Conservation (phyloP, 2,888 invertebrate species). For the Ptilodon capucinus region DNA sequence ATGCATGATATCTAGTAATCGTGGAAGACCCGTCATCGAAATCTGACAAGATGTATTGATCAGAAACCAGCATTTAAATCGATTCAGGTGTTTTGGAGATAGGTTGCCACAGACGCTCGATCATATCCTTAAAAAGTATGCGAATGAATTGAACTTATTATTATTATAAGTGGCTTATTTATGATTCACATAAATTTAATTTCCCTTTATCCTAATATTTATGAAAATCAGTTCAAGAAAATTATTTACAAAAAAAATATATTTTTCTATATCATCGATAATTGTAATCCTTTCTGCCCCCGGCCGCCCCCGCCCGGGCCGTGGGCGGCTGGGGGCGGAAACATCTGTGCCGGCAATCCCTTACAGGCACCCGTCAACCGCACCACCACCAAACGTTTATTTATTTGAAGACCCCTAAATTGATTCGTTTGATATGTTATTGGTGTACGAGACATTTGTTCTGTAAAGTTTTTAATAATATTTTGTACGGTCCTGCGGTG, state of each 20-base stretch:
- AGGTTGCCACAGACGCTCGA: too few species aligned
- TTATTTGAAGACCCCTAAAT: slow-evolving; percentile 64
- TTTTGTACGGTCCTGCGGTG: neutral
- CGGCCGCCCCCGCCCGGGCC: slow-evolving; percentile 11
- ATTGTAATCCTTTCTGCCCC: slow-evolving; percentile 48
- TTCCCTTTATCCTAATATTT: too few species aligned
- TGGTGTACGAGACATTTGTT: neutral
- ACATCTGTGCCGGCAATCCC: slow-evolving; percentile 69
- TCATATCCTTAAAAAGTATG: too few species aligned
- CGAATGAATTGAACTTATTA: too few species aligned
- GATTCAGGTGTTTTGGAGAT: too few species aligned
- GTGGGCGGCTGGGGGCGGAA: slow-evolving; percentile 31
- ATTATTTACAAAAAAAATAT: slow-evolving; percentile 13
- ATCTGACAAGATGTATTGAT: too few species aligned
- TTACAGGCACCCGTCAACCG: slow-evolving; percentile 70
- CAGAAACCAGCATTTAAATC: too few species aligned
- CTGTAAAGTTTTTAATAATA: slow-evolving; percentile 12
- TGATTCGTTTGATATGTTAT: slow-evolving; percentile 68
- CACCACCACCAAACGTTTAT: slow-evolving; percentile 58
- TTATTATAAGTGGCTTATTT: too few species aligned
- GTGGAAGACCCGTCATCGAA: too few species aligned
- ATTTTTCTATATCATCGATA: slow-evolving; percentile 44
- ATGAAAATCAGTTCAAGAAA: neutral
- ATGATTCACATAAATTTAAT: too few species aligned
- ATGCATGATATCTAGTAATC: too few species aligned